phyloP scores from a whole-genome alignment of 2,113 vertebrate genomes.

The Crotalus viridis region DNA sequence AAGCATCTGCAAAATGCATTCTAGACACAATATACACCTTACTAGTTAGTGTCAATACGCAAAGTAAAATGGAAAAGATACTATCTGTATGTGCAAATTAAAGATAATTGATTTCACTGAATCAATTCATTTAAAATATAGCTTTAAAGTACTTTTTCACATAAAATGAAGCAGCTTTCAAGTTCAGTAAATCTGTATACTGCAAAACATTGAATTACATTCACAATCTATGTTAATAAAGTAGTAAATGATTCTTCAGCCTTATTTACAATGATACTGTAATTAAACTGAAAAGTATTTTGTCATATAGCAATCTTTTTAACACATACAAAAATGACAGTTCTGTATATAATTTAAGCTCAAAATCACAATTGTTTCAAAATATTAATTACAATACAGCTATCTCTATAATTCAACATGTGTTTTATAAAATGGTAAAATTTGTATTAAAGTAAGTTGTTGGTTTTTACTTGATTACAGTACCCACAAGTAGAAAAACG shows the following conservation, averaged over 20 bases:
- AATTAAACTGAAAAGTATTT: constrained; percentile 82
- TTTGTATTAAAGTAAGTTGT: constrained; percentile 75
- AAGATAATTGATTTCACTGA: constrained; percentile 82
- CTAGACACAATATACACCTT: constrained; percentile 82
- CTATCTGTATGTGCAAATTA: constrained; percentile 89
- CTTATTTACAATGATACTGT: constrained; percentile 91
- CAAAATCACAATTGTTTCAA: constrained; percentile 98
- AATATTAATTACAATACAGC: constrained; percentile 96
- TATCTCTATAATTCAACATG: constrained; percentile 82
- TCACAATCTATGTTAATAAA: constrained; percentile 95
- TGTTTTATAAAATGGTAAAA: constrained; percentile 80
- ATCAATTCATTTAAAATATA: constrained; percentile 82
- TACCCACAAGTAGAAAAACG: constrained; percentile 76
- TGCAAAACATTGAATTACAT: constrained; percentile 93
- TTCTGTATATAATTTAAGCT: constrained; percentile 94
- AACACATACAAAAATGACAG: constrained; percentile 98
- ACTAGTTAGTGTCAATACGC: constrained; percentile 79
- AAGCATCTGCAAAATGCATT: constrained; percentile 91
- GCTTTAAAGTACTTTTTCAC: constrained; percentile 86
- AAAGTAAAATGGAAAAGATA: constrained; percentile 83
- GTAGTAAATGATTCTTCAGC: constrained; percentile 87
- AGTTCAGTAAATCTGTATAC: constrained; percentile 85
- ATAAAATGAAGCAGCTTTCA: constrained; percentile 94
- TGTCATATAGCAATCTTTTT: constrained; percentile 81
- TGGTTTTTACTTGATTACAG: constrained; percentile 70